Evolutionary conservation across 2,113 vertebrate species (phyloP).

Genomic region (Saimiri boliviensis): DNA sequence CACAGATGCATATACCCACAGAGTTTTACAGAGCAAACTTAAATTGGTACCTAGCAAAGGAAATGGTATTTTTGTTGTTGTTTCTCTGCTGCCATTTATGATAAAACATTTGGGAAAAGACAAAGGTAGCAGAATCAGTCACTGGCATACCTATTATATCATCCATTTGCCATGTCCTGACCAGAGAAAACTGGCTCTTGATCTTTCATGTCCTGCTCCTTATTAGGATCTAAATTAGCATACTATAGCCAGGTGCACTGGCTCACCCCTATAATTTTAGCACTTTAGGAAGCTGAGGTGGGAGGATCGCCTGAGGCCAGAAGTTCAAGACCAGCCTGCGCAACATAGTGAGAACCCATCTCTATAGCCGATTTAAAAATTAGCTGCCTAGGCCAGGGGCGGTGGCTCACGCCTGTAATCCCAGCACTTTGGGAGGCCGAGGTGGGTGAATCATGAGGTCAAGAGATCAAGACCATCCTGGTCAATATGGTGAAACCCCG

Average conservation of each 20-base stretch:
- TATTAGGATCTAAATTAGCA: conserved; percentile 10
- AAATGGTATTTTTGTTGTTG: not conserved
- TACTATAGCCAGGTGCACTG: too few relatives aligned
- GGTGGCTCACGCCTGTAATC: too few relatives aligned
- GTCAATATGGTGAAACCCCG: too few relatives aligned
- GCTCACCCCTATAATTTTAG: too few relatives aligned
- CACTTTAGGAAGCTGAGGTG: too few relatives aligned
- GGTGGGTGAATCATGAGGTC: too few relatives aligned
- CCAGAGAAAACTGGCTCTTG: not conserved
- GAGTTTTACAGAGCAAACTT: not conserved
- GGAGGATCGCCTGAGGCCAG: too few relatives aligned
- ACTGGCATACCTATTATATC: not conserved
- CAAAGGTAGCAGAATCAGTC: not conserved
- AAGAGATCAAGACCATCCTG: too few relatives aligned
- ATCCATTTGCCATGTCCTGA: not conserved
- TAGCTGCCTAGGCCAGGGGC: not conserved
- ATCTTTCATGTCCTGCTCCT: not conserved
- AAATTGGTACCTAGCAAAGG: not conserved
- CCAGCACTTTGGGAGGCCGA: too few relatives aligned
- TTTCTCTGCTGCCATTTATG: not conserved
- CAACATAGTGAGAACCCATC: too few relatives aligned
- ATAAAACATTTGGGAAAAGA: conserved; percentile 11
- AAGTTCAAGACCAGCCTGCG: too few relatives aligned
- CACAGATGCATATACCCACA: not conserved
- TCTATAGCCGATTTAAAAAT: too few relatives aligned